phyloP scores from a whole-genome alignment of 2,797 vertebrate species.

The Toxotes lorentzi region DNA sequence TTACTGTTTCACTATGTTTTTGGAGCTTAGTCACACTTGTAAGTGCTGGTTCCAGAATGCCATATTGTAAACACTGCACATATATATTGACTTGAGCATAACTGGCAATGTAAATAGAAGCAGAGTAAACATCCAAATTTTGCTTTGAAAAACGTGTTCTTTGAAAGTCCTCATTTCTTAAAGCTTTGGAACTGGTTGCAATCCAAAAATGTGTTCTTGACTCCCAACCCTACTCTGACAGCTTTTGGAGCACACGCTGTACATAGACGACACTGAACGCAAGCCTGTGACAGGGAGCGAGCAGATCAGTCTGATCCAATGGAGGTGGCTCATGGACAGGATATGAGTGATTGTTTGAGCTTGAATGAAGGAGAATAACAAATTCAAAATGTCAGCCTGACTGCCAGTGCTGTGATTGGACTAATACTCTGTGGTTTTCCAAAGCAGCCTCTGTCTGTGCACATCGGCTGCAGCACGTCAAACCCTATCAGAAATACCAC shows the following conservation, averaged over 20 bases:
- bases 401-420: slow-evolving; percentile 80
- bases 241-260: slow-evolving; percentile 23
- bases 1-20: slow-evolving; percentile 8
- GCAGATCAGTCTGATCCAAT: slow-evolving; percentile 61
- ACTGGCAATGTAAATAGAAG: slow-evolving; percentile 1
- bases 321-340: slow-evolving; percentile 63
- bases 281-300: slow-evolving; percentile 46
- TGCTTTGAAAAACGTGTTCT: slow-evolving; percentile 23
- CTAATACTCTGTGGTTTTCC: slow-evolving; percentile 78
- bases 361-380: slow-evolving; percentile 73
- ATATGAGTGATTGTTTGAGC: slow-evolving; percentile 65
- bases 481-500: slow-evolving; percentile 73
- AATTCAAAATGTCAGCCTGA: slow-evolving; percentile 81
- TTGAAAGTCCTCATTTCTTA: background rate
- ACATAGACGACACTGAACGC: slow-evolving; percentile 21
- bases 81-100: slow-evolving; percentile 12
- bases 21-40: background rate
- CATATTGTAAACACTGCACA: slow-evolving; percentile 4
- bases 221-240: slow-evolving; percentile 9
- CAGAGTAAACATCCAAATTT: slow-evolving; percentile 19
- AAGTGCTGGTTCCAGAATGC: background rate
- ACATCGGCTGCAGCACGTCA: slow-evolving; percentile 71
- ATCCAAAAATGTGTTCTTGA: slow-evolving; percentile 5
- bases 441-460: slow-evolving; percentile 68
- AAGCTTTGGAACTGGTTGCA: background rate